Conservation (phyloP, 2,113 vertebrate species). For the Triplophysa tibetana region DNA sequence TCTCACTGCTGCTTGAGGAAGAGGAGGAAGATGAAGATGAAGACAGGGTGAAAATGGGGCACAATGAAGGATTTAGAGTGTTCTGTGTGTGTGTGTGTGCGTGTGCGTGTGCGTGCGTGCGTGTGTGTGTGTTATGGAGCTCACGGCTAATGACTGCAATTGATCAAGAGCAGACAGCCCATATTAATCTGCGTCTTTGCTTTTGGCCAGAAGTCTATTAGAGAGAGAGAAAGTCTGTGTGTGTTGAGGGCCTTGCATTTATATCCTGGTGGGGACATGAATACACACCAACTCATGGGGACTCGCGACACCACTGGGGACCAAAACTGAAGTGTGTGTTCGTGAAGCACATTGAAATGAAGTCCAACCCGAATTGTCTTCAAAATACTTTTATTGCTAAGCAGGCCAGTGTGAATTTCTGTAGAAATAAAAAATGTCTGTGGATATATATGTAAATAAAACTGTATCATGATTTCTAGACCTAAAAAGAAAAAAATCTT, state of each 20-base stretch:
- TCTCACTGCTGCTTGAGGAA: neutral
- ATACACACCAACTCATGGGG: too few species aligned
- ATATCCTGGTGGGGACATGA: too few species aligned
- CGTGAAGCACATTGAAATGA: neutral
- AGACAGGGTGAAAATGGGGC: slow-evolving; percentile 65
- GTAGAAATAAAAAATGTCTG: too few species aligned
- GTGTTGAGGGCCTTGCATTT: neutral
- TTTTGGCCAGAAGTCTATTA: neutral
- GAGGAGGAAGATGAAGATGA: slow-evolving; percentile 18
- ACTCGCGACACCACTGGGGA: too few species aligned
- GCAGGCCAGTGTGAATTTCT: too few species aligned
- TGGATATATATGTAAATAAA: too few species aligned
- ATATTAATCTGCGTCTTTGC: slow-evolving; percentile 45
- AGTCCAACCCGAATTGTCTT: too few species aligned
- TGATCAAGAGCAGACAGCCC: slow-evolving; percentile 47
- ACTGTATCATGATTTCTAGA: too few species aligned
- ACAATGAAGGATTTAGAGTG: slow-evolving; percentile 65
- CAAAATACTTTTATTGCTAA: neutral
- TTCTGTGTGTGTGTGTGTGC: slow-evolving; percentile 44
- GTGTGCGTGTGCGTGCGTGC: slow-evolving; percentile 13
- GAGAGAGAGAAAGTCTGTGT: neutral
- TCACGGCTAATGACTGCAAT: slow-evolving; percentile 47
- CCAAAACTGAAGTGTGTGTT: neutral
- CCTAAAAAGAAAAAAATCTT: too few species aligned
- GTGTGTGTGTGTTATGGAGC: slow-evolving; percentile 31